Conservation (phyloP, 2,797 vertebrate species). For the Parambassis ranga region DNA sequence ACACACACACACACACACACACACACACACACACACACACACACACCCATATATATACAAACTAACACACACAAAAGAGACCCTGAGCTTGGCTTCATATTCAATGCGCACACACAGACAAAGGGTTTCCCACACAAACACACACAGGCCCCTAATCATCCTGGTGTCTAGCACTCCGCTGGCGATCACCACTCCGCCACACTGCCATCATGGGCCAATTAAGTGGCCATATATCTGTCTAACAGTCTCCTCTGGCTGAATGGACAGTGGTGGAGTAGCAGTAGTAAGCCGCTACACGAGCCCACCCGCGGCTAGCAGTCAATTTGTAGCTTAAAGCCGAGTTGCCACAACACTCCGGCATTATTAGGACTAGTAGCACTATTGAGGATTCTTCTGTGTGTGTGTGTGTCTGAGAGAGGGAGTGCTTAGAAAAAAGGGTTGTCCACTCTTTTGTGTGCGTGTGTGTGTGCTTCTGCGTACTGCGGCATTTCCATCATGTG, state of each 20-base stretch:
- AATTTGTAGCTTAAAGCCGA: conserved; percentile 79
- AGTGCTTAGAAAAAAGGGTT: conserved; percentile 2
- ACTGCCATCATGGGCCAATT: conserved; percentile 84
- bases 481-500: too few species aligned
- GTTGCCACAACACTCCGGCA: conserved; percentile 75
- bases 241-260: conserved; percentile 76
- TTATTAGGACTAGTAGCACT: conserved; percentile 74
- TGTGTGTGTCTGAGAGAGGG: conserved; percentile 10
- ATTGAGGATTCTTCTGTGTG: conserved; percentile 59
- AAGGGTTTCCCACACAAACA: conserved; percentile 9
- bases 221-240: conserved; percentile 83
- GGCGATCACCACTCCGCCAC: conserved; percentile 80
- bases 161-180: conserved; percentile 79
- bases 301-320: conserved; percentile 72
- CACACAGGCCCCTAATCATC: conserved; percentile 78
- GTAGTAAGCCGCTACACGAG: conserved; percentile 66
- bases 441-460: conserved; percentile 19
- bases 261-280: conserved; percentile 67
- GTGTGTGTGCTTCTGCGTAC: too few species aligned
- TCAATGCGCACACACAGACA: conserved; percentile 20
- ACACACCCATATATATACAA: conserved; percentile 20
- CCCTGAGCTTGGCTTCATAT: conserved; percentile 12
- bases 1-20: conserved; percentile 42
- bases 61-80: conserved; percentile 20
- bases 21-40: conserved; percentile 13